Evolutionary conservation across 2,888 invertebrate genomes (phyloP), one percentile per base, ranked within the genome.

Genomic region (Junonia oenone): DNA sequence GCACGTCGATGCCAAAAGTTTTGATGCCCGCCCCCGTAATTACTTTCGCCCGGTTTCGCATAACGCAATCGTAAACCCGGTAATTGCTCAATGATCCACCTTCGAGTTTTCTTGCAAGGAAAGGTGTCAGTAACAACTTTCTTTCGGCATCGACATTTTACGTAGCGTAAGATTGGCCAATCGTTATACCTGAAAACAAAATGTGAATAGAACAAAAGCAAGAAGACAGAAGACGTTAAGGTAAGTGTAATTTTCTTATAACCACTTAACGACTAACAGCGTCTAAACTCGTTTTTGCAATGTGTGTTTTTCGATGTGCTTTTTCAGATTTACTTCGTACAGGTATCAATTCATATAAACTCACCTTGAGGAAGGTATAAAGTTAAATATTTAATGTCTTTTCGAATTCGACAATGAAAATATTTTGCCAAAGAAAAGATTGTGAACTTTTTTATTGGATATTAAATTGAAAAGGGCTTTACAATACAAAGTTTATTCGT

Each of bases 121-220:
- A 59, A 48, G 56, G 54, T 45, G 58, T 51, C 47, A 50, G 67
- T 64, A 58, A 60, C 74, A 74, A 74, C 81, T 84, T 85, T 81
- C 80, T 81, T 85, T 87, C 83, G 79, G 76, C 77, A 71, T 75
- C 78, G 80, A 75, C 68, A 63, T 65, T 65, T 61, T 68, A 65
- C 66, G 56, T 68, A 73, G 69, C 63, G 50, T 83, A 86, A 84
- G 81, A 80, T 85, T 86, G 87, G 85, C 85, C 86, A 86, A 85
- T 86, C 79, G 72, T 74, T 73, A 29, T 55, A 29, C 19, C 55
- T 38, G 53, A 55, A 61, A 65, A 58, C 48, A 72, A 75, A 65
- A 50, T 65, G 72, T 73, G 76, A 70, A 69, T 68, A 69, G 75
- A 73, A 68, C 59, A 70, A 57, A 37, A 40, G 5, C 5, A 9